Conservation (phyloP, 2,797 vertebrate genomes). For the Enteromius afrohamiltoni region DNA sequence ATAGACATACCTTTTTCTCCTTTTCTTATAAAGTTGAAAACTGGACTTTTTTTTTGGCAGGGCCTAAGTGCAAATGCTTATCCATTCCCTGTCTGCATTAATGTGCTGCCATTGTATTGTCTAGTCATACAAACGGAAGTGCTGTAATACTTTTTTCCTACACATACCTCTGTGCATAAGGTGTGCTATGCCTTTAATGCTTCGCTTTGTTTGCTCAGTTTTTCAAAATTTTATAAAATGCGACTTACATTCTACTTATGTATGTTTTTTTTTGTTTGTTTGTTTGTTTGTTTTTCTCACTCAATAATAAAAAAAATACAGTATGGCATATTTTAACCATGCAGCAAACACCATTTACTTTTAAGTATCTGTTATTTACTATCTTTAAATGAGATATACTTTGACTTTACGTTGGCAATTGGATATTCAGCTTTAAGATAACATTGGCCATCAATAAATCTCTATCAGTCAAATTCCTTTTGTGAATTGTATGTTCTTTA, state of each 20-base stretch:
- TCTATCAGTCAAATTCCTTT: background rate
- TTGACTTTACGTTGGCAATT: background rate
- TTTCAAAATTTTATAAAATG: background rate
- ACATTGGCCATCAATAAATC: background rate
- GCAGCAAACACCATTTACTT: background rate
- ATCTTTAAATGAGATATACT: background rate
- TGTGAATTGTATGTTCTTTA: background rate
- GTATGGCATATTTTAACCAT: background rate
- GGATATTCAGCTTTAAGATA: background rate
- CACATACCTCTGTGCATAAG: background rate
- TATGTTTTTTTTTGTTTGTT: no score
- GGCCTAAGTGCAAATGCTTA: background rate
- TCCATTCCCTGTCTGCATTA: background rate
- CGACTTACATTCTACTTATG: background rate
- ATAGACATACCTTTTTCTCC: background rate
- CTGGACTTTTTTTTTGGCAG: background rate
- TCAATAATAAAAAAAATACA: background rate
- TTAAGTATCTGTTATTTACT: background rate
- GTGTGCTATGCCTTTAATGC: background rate
- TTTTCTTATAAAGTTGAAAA: background rate
- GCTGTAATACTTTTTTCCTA: background rate
- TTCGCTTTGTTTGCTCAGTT: background rate
- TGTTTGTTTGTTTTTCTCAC: no score
- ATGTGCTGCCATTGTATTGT: background rate
- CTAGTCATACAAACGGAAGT: background rate